Percentiles rank a stretch among this genome's conserved stretches.
phyloP scores from a whole-genome alignment of 2,888 invertebrate genomes.

The Adelognathus sp. region DNA sequence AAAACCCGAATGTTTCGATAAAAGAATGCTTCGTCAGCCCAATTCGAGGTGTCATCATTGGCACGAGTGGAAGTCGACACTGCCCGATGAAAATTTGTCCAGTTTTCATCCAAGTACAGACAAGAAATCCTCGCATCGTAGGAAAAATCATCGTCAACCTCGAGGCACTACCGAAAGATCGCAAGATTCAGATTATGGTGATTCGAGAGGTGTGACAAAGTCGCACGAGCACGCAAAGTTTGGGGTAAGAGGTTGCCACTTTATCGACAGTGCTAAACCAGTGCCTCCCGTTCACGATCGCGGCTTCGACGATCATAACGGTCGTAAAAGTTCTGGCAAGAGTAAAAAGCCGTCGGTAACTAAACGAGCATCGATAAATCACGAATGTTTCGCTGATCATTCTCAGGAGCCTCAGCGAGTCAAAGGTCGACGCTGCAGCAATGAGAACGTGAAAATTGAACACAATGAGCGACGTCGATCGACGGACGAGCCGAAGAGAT shows the following conservation, averaged over 20 bases:
- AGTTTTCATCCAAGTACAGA: background rate
- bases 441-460: background rate
- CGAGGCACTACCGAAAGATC: background rate
- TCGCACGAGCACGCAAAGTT: background rate
- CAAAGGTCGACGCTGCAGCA: background rate
- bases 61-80: slow-evolving; percentile 24
- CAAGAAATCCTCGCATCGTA: background rate
- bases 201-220: background rate
- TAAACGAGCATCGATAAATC: slow-evolving; percentile 10
- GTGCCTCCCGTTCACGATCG: background rate
- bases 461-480: background rate
- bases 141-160: background rate
- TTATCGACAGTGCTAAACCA: slow-evolving; percentile 14
- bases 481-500: background rate
- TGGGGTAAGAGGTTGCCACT: background rate
- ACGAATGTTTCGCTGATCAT: background rate
- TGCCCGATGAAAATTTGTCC: slow-evolving; percentile 23
- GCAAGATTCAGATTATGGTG: background rate
- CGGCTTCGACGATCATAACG: background rate
- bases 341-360: background rate
- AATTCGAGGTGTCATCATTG: background rate
- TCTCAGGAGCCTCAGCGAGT: background rate
- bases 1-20: slow-evolving; percentile 31
- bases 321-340: background rate
- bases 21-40: background rate